These are phyloP conservation scores for Eulemur rubriventer DNA, from an alignment of 2,797 vertebrate species.

Conservation along the genomic window DNA sequence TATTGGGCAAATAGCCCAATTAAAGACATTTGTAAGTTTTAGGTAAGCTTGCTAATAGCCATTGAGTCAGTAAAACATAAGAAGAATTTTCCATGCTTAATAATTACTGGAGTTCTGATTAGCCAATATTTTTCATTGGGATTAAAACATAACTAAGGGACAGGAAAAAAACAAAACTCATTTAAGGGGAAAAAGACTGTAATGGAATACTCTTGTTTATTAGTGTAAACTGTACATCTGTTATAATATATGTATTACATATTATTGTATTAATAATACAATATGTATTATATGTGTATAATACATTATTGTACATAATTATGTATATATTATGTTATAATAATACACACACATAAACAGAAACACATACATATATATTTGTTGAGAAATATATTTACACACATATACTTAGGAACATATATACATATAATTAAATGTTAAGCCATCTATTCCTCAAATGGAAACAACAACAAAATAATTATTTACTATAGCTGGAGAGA, in stretches of 20 bases:
- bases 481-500: neutral
- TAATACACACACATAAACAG: neutral
- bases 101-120: neutral
- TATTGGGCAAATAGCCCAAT: slow-evolving; percentile 51
- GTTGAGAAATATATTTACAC: neutral
- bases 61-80: neutral
- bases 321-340: neutral
- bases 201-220: neutral
- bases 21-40: slow-evolving; percentile 10
- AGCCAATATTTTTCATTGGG: neutral
- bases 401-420: neutral
- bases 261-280: neutral
- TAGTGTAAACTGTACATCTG: neutral
- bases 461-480: neutral
- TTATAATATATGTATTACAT: neutral
- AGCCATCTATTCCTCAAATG: neutral
- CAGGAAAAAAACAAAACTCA: neutral
- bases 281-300: neutral
- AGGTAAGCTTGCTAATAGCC: slow-evolving; percentile 5
- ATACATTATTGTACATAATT: neutral
- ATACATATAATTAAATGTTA: neutral
- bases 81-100: neutral
- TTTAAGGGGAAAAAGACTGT: neutral
- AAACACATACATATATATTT: neutral
- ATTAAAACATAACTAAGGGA: neutral